Evolutionary conservation across 2,113 vertebrate genomes (phyloP).

Genomic region (Phrynosoma platyrhinos): DNA sequence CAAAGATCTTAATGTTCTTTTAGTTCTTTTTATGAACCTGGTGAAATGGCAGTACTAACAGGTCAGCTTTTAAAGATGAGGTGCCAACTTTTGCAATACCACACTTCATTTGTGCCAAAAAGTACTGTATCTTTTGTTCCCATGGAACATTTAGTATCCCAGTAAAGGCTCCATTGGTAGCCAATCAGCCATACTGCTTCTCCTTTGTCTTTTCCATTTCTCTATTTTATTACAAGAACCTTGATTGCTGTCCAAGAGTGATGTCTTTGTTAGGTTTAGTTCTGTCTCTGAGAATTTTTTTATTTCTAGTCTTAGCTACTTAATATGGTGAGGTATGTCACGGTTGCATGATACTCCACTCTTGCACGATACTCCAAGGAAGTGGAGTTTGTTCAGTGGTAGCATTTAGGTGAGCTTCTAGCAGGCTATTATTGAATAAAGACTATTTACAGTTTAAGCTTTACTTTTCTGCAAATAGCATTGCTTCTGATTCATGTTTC

Average conservation of each 20-base stretch:
- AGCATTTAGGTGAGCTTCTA: constrained; percentile 52
- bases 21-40: not conserved
- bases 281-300: constrained; percentile 28
- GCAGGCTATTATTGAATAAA: constrained; percentile 2
- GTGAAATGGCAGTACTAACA: not conserved
- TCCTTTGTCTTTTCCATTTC: not conserved
- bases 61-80: not conserved
- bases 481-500: not conserved
- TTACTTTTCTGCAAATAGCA: not conserved
- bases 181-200: not conserved
- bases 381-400: constrained; percentile 45
- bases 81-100: not conserved
- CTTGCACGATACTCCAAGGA: constrained; percentile 22
- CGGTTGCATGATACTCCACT: constrained; percentile 17
- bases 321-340: constrained; percentile 85
- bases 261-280: constrained; percentile 62
- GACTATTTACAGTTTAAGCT: not conserved
- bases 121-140: not conserved
- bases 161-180: too few species aligned
- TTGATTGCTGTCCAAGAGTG: fast-evolving
- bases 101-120: not conserved
- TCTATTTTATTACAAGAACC: fast-evolving
- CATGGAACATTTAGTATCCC: not conserved
- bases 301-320: constrained; percentile 68
- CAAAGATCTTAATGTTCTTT: constrained; percentile 7